phyloP scores from a whole-genome alignment of 2,113 vertebrate genomes.

The Hoplias malabaricus region DNA sequence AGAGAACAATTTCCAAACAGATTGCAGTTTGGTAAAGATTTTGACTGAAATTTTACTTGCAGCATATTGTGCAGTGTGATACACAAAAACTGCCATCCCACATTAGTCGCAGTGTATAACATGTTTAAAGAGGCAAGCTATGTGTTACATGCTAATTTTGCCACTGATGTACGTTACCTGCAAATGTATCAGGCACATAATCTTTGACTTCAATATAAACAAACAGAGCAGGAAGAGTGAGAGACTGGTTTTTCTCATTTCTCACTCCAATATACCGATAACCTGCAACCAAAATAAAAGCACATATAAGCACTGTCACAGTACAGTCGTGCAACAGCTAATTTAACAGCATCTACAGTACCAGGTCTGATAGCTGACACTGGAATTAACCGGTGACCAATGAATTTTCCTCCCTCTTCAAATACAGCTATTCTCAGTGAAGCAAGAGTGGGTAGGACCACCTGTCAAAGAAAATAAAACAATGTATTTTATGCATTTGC shows the following conservation, averaged over 20 bases:
- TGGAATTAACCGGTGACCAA: slow-evolving; percentile 87
- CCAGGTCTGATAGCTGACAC: slow-evolving; percentile 88
- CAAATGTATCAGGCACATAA: slow-evolving; percentile 88
- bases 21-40: no score
- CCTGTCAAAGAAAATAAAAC: slow-evolving; percentile 61
- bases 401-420: slow-evolving; percentile 90
- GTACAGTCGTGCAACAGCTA: background rate
- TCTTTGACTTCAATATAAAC: slow-evolving; percentile 89
- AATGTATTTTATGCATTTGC: background rate
- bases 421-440: slow-evolving; percentile 85
- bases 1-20: no score
- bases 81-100: no score
- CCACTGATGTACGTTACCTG: slow-evolving; percentile 69
- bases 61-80: no score
- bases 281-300: slow-evolving; percentile 64
- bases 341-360: slow-evolving; percentile 48
- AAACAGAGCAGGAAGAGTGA: slow-evolving; percentile 84
- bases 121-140: background rate
- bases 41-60: no score
- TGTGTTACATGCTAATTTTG: background rate
- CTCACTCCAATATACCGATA: slow-evolving; percentile 87
- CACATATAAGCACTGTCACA: background rate
- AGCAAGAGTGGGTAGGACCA: slow-evolving; percentile 84
- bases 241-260: slow-evolving; percentile 85
- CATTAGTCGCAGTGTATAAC: no score